Percentiles rank a stretch among this genome's conserved stretches.
phyloP scores from a whole-genome alignment of 2,797 vertebrate species.

The Chelon labrosus region DNA sequence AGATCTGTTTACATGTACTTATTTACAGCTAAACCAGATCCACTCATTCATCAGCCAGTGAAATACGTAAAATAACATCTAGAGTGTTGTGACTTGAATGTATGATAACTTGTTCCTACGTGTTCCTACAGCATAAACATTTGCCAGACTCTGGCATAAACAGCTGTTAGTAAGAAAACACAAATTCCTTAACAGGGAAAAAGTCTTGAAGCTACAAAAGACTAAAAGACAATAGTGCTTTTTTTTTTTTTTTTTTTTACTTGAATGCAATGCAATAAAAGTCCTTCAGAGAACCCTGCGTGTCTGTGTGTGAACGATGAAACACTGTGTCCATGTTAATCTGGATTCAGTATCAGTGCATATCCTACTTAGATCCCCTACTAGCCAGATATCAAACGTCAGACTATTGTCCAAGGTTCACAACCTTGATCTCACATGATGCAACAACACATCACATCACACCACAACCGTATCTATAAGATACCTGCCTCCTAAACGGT shows the following conservation, averaged over 20 bases:
- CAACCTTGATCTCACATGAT: neutral
- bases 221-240: neutral
- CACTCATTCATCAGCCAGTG: slow-evolving; percentile 12
- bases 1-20: slow-evolving; percentile 5
- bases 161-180: slow-evolving; percentile 26
- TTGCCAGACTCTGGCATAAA: neutral
- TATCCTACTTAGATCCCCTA: neutral
- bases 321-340: neutral
- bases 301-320: neutral
- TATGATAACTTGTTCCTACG: neutral
- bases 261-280: neutral
- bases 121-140: neutral
- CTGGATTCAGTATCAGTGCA: neutral
- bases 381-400: neutral
- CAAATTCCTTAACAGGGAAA: slow-evolving; percentile 9
- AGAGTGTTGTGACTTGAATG: neutral
- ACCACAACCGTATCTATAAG: neutral
- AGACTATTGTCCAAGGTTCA: slow-evolving; percentile 5
- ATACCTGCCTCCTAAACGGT: neutral
- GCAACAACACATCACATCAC: neutral
- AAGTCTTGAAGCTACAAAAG: neutral
- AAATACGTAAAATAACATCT: neutral
- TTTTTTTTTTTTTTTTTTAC: no score
- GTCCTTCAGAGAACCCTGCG: neutral
- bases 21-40: neutral